Evolutionary conservation across 2,888 invertebrate genomes (phyloP).

Genomic region (Allophyes oxyacanthae): DNA sequence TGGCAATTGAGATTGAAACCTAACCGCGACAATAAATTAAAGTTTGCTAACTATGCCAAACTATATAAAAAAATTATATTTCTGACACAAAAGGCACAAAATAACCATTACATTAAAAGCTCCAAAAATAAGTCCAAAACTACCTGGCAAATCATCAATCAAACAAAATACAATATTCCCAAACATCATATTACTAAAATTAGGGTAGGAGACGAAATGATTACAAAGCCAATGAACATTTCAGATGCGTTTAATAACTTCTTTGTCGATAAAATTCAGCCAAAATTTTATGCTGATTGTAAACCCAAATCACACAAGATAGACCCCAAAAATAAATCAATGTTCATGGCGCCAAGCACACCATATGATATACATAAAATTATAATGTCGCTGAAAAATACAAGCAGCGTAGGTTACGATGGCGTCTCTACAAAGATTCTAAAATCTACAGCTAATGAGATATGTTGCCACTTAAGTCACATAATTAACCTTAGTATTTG

Average conservation of each 20-base stretch:
- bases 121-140: no score
- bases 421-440: neutral
- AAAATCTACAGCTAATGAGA: neutral
- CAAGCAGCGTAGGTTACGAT: no score
- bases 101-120: neutral
- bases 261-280: neutral
- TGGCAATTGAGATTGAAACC: no score
- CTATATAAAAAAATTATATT: neutral
- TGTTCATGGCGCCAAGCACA: neutral
- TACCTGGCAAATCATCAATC: neutral
- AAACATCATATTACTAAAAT: no score
- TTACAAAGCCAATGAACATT: neutral
- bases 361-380: neutral
- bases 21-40: neutral
- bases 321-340: neutral
- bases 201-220: neutral
- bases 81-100: neutral
- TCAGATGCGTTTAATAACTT: neutral
- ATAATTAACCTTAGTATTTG: no score
- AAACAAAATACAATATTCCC: neutral
- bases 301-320: neutral
- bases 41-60: neutral
- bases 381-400: neutral
- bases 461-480: constrained; percentile 1
- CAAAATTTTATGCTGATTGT: neutral